phyloP scores from a whole-genome alignment of 2,113 vertebrate species.

The Columba livia region DNA sequence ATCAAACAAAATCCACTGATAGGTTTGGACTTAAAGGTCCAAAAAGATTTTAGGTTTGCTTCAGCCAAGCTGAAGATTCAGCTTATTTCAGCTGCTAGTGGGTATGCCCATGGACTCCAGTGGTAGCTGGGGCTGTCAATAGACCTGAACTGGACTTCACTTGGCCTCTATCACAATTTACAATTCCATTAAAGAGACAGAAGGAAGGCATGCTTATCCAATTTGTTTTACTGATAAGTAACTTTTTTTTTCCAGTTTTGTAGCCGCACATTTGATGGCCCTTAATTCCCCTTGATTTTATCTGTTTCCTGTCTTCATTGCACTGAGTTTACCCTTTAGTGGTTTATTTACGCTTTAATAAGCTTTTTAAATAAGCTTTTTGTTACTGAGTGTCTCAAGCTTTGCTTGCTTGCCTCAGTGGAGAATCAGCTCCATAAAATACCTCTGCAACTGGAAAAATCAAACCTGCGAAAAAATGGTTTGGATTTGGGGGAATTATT shows the following conservation, averaged over 20 bases:
- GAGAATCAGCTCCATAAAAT: neutral
- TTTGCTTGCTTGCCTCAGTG: neutral
- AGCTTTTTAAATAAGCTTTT: neutral
- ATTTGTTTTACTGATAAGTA: neutral
- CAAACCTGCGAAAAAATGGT: neutral
- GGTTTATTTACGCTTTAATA: neutral
- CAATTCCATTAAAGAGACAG: neutral
- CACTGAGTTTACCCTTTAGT: neutral
- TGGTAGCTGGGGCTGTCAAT: neutral
- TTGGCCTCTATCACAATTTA: neutral
- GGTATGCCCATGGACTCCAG: fast-evolving
- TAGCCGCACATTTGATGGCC: neutral
- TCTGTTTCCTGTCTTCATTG: neutral
- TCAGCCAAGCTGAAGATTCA: neutral
- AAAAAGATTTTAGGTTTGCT: neutral
- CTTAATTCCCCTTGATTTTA: neutral
- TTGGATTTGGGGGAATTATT: neutral
- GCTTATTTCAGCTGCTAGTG: neutral
- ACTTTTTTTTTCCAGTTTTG: neutral
- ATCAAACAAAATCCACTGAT: neutral
- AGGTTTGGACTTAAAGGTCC: neutral
- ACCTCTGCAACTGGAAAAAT: neutral
- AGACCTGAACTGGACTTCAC: neutral
- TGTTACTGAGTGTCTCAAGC: neutral
- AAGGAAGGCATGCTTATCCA: neutral